Evolutionary conservation across 2,888 invertebrate species (phyloP).

Genomic region (Melanchra persicariae): DNA sequence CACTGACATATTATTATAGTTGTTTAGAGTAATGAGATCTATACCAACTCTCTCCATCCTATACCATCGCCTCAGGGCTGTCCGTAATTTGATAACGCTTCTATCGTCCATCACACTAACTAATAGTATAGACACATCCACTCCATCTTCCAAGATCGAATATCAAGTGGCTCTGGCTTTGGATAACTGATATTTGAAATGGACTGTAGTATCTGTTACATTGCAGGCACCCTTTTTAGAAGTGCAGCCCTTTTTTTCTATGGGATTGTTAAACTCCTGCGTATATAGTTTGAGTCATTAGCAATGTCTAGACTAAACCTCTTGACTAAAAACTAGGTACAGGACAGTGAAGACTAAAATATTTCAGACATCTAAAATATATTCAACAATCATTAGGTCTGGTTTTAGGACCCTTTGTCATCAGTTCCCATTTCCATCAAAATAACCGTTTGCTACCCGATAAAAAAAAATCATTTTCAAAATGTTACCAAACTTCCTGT

Average conservation of each 20-base stretch:
- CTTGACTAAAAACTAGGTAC: background rate
- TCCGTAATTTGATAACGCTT: constrained; percentile 41
- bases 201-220: constrained; percentile 8
- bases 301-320: background rate
- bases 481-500: background rate
- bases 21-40: constrained; percentile 14
- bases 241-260: background rate
- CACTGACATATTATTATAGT: background rate
- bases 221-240: background rate
- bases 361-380: too few relatives aligned
- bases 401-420: background rate
- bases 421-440: background rate
- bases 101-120: constrained; percentile 22
- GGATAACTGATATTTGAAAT: constrained; percentile 28
- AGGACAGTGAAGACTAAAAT: background rate
- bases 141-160: constrained; percentile 31
- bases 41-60: background rate
- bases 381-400: background rate
- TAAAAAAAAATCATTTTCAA: background rate
- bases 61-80: constrained; percentile 6
- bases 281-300: background rate
- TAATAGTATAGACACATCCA: constrained; percentile 45
- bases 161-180: constrained; percentile 33
- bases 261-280: background rate
- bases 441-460: background rate